Base-by-base conservation (phyloP, 2,797 vertebrate genomes). In the Coregonus sp. region DNA sequence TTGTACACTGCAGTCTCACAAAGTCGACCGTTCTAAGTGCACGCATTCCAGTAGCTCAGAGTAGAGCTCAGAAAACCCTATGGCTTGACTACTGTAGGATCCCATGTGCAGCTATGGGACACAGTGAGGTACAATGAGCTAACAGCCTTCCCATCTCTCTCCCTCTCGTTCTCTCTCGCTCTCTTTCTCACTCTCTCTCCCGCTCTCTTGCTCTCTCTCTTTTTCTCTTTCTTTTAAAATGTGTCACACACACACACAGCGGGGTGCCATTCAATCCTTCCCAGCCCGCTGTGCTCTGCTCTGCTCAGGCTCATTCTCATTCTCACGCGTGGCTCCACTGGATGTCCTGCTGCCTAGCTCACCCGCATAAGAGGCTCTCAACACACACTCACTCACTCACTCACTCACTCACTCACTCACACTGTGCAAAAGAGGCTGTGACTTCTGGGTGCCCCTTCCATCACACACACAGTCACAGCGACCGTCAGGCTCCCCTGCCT, bases 101-200 rank as follows among this genome's bases (percentile, higher is more conserved):
- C 40, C 76, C 80, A 80, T 70, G 75, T 83, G 59, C 77, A 77
- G 75, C 72, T 74, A 71, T 56, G 74, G 33, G 77, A 70, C 69
- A 65, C 67, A 54, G 65, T 77, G 72, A 75, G 20, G 29, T 33
- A 65, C 70, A 54, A 56, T 77, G 72, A 75, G 20, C 6, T 33
- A 9, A n/a, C 14, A 33, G 29, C 15, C 52, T 56, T 51, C 56
- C 7, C 56, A 15, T 47, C 47, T 70, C 69, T 40, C 72, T 59
- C 31, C 12, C 65, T 12, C 11, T 6, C 12, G 0, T 29, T 33
- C 12, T 67, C 65, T 25, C 71, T 56, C 52, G 25, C 25, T 25
- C 25, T 25, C 25, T 25, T 25, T 25, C 25, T 25, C 25, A 25
- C 25, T 56, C 33, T 74, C 59, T 74, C 59, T 25, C 61, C 18